phyloP scores from a whole-genome alignment of 2,113 vertebrate species.

The Lagopus muta region DNA sequence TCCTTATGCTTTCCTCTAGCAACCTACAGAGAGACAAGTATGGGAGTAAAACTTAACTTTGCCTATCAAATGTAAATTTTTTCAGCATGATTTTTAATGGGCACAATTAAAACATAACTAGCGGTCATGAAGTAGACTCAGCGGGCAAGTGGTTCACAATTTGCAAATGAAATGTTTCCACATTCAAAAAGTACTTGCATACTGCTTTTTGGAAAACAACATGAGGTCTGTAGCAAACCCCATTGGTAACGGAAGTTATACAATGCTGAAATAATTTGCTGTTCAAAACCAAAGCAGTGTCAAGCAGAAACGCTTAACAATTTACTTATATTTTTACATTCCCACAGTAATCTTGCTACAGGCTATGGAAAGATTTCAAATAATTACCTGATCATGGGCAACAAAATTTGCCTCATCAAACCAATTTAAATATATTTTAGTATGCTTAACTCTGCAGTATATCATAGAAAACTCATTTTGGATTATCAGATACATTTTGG shows the following conservation, averaged over 20 bases:
- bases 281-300: slow-evolving; percentile 76
- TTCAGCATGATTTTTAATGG: slow-evolving; percentile 99
- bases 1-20: slow-evolving; percentile 98
- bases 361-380: slow-evolving; percentile 84
- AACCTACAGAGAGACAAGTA: slow-evolving; percentile 99
- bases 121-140: slow-evolving; percentile 95
- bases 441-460: slow-evolving; percentile 82
- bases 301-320: slow-evolving; percentile 76
- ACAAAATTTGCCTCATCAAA: slow-evolving; percentile 79
- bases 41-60: slow-evolving; percentile 99
- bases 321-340: slow-evolving; percentile 79
- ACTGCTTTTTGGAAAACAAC: slow-evolving; percentile 72
- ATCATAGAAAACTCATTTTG: slow-evolving; percentile 81
- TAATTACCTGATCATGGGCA: slow-evolving; percentile 79
- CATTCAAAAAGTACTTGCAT: slow-evolving; percentile 72
- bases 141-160: slow-evolving; percentile 99
- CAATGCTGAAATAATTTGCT: slow-evolving; percentile 88
- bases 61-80: slow-evolving; percentile 99
- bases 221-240: slow-evolving; percentile 81
- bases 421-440: slow-evolving; percentile 69
- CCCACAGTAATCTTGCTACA: slow-evolving; percentile 85
- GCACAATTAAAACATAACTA: slow-evolving; percentile 96
- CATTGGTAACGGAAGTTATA: slow-evolving; percentile 65
- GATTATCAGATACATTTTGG: slow-evolving; percentile 65
- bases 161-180: slow-evolving; percentile 79